Evolutionary conservation across 2,888 invertebrate species (phyloP), one percentile per base, ranked within the genome.

Genomic region (Plutella xylostella): DNA sequence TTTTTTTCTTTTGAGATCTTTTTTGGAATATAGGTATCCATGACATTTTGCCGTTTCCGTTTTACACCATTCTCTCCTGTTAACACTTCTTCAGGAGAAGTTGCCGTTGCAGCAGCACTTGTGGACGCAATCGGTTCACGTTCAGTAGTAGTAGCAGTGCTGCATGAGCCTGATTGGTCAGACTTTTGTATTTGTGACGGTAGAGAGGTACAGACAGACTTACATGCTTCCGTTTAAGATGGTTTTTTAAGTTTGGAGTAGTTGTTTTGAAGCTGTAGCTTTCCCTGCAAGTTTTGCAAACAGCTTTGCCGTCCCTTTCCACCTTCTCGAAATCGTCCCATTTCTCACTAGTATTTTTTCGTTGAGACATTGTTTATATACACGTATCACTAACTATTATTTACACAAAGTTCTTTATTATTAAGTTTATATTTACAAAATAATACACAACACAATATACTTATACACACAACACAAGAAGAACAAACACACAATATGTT

Each of bases 1-100:
- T 51, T 53, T 45, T 48, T 37, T 25, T 48, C 49, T 4, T 4
- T 9, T 2, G 30, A 39, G 14, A 48, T 46, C 46, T 49, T 48
- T 49, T 51, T 53, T 6, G 5, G 12, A 5, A 35, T 17, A 11
- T 12, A 25, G 19, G 30, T 34, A 48, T 3, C 47, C 17, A 50
- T 50, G 5, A 15, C 11, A 19, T 46, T 41, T 43, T 42, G 39
- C 7, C 4, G 15, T 9, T 17, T 19, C 6, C 6, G 35, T 17
- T 12, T 9, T 33, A 12, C 33, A 5, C 12, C 7, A 33, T 33
- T 33, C 4, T 5, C n/a, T 12, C 7, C 4, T 15, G 33, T 14
- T 9, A n/a, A 33, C 12, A 5, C 4, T 33, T 12, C 15, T 12
- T n/a, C 15, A 33, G 7, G 4, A 33, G 12, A 12, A 12, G 7